Evolutionary conservation across 92 coral and sea anemone genomes (phyloP), one percentile per base, ranked within the genome.

Genomic region (Pocillopora grandis): DNA sequence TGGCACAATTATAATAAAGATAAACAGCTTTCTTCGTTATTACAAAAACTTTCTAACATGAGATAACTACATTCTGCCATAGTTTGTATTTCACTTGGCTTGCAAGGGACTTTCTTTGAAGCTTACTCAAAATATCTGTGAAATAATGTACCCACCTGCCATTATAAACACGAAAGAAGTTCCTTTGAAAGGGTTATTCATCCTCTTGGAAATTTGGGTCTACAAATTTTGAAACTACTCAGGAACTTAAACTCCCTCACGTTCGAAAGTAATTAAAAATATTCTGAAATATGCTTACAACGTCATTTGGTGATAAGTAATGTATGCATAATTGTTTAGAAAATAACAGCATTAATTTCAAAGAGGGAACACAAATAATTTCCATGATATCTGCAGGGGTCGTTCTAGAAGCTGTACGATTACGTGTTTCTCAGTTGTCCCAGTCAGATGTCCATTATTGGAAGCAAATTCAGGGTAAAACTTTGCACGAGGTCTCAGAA

Each of bases 301-400:
- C 2, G 70, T 11, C 11, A 17, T 68, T 36, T 33, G 36, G 75
- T 16, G 56, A 23, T 12, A 17, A 36, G 21, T 49, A 10, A 15
- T 69, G 74, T 15, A 70, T 70, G 75, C 20, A 70, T 17, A 37
- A 33, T 37, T 70, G 73, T 70, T 70, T 70, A 35, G 75, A 70
- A 1, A 70, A 5, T 3, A 2, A 68, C 52, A 68, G 36, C 2
- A 68, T 68, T 48, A 8, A 18, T 8, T 65, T 14, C 31, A 23
- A 31, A 69, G 18, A 18, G 18, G 15, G 18, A 36, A 52, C 10
- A 5, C 16, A 42, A 42, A 42, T 3, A 33, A 70, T 70, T 70
- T 70, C 57, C 21, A 70, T 33, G 37, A 17, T 2, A 68, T 20
- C 18, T 12, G 12, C 56, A 55, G 12, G 75, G 42, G 75, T 14